Percentiles rank a stretch among this genome's conserved stretches.
Evolutionary conservation across 2,797 vertebrate genomes (phyloP).

Genomic region (Micromesistius poutassou): DNA sequence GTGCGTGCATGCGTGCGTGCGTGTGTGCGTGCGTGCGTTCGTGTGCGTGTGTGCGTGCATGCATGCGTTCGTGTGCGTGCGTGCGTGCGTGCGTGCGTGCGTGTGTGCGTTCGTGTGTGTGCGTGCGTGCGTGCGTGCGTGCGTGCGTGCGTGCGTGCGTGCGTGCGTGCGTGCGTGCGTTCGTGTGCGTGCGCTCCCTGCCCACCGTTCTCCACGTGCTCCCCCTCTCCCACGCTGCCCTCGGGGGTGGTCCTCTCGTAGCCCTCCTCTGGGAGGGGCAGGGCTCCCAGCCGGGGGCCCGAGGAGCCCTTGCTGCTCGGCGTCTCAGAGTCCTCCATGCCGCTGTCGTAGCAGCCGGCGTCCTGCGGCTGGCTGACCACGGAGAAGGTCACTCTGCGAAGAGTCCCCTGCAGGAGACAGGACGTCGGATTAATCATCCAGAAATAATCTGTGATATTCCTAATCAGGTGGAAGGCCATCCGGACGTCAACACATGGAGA

Average conservation of each 20-base stretch:
- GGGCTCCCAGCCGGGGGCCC: slow-evolving; percentile 90
- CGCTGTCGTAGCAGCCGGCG: slow-evolving; percentile 96
- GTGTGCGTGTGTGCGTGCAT: too few relatives aligned
- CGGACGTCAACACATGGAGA: slow-evolving; percentile 66
- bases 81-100: too few relatives aligned
- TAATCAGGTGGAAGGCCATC: slow-evolving; percentile 60
- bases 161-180: slow-evolving; percentile 62
- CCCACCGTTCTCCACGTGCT: slow-evolving; percentile 98
- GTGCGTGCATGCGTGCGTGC: too few relatives aligned
- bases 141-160: too few relatives aligned
- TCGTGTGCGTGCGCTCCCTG: slow-evolving; percentile 26
- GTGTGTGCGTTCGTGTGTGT: too few relatives aligned
- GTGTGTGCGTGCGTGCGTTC: neutral
- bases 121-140: too few relatives aligned
- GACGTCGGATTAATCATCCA: slow-evolving; percentile 70
- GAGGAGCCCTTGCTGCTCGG: slow-evolving; percentile 99
- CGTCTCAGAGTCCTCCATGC: slow-evolving; percentile 97
- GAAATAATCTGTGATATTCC: slow-evolving; percentile 58
- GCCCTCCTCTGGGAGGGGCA: slow-evolving; percentile 95
- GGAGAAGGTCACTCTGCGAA: slow-evolving; percentile 98
- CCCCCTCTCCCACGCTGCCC: slow-evolving; percentile 98
- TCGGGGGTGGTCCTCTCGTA: slow-evolving; percentile 97
- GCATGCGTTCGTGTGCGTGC: too few relatives aligned
- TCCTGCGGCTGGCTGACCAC: slow-evolving; percentile 97
- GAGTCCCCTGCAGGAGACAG: slow-evolving; percentile 78